Evolutionary conservation across 1,140 invertebrate genomes (phyloP).

Genomic region (Neodiprion fabricii): DNA sequence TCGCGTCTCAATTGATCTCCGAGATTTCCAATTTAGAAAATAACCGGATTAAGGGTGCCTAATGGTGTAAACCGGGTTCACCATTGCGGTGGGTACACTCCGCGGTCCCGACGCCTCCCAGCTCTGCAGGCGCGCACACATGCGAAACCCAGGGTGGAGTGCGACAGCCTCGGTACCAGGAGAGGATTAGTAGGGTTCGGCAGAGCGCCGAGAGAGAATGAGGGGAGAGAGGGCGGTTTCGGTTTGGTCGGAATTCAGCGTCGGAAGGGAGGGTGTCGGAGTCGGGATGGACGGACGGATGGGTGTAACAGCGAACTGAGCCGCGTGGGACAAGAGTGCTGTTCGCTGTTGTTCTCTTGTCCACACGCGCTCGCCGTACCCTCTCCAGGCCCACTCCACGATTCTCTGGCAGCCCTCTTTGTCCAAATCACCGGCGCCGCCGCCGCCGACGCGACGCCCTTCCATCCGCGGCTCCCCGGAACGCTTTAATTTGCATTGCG

Average conservation of each 20-base stretch:
- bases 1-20: slow-evolving; percentile 1
- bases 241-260: slow-evolving; percentile 5
- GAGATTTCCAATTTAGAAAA: slow-evolving; percentile 7
- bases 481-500: slow-evolving; percentile 56
- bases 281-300: not conserved
- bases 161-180: slow-evolving; percentile 34
- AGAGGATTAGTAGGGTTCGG: slow-evolving; percentile 21
- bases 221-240: not conserved
- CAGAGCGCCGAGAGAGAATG: not conserved
- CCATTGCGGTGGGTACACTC: not conserved
- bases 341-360: slow-evolving; percentile 40
- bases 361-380: slow-evolving; percentile 30
- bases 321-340: slow-evolving; percentile 50
- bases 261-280: not conserved
- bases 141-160: slow-evolving; percentile 26
- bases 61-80: slow-evolving; percentile 4
- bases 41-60: slow-evolving; percentile 1
- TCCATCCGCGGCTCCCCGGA: not conserved
- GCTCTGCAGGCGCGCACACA: not conserved
- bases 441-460: not conserved
- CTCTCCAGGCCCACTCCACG: not conserved
- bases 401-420: not conserved
- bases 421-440: not conserved
- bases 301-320: slow-evolving; percentile 45
- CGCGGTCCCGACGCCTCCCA: not conserved